Evolutionary conservation across 2,888 invertebrate species (phyloP), one percentile per base, ranked within the genome.

Genomic region (Apamea anceps): DNA sequence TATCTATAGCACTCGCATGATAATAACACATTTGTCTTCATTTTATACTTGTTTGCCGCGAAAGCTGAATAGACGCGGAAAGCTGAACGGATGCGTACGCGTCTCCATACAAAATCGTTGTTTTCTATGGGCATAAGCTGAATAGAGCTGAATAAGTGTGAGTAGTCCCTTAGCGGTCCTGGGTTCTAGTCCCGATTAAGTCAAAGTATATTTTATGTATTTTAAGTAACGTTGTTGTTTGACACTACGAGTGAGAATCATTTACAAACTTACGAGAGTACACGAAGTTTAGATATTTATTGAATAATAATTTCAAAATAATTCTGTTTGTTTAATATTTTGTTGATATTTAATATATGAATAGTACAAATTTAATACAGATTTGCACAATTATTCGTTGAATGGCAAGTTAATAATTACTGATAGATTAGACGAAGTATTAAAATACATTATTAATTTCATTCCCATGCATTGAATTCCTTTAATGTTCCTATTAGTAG

Each of bases 251-350:
- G 81, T 80, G 85, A 87, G 68, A 85, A 77, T 75, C 32, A 70
- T 87, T 72, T 87, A 87, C 74, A 76, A 76, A 85, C 48, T 81
- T 68, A 73, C 54, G 45, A 87, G 45, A 87, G 78, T 76, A 85
- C 78, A 72, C 80, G 76, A 62, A 77, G 51, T 75, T 77, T 72
- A 67, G 32, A 72, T 87, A 81, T 81, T 73, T 77, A 80, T 85
- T 45, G 48, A 72, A 74, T 75, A 75, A 75, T 72, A 67, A 75
- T 60, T 75, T 67, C 37, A 48, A 77, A 42, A 57, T 51, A 68
- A 68, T 86, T 72, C 45, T 45, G 72, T 75, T 65, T 57, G 45
- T 65, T 25, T 67, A 72, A 67, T 67, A 60, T 74, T 79, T 86
- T 74, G 67, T 72, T 86, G 51, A 60, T 76, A 81, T 81, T 65